Base-by-base conservation (phyloP, 2,797 vertebrate genomes). In the Tiaroga cobitis region DNA sequence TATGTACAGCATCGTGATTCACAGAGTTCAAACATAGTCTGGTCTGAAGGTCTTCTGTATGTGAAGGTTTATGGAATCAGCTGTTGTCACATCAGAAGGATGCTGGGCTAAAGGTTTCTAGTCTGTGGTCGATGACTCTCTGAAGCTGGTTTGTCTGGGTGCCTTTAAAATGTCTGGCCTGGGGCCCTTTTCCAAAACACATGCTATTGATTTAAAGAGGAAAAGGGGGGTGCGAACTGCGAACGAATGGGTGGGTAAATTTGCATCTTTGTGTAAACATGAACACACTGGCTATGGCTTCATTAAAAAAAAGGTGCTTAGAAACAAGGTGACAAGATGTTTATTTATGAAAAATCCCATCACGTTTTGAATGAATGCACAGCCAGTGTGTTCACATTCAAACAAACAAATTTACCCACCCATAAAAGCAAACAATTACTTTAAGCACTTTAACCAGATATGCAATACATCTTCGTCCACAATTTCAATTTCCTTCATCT, bases 181-280 rank as follows among this genome's bases (percentile, higher is more conserved):
- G 56, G 37, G 84, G 77, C 82, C 51, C 61, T 86, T 89, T 90
- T 90, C 91, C 84, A 89, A 90, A 92, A 94, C 93, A 94, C 78
- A 84, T 87, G 80, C 59, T 86, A 82, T 73, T 77, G 80, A 88
- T 87, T 89, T 88, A 56, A 68, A 84, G 75, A 85, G 41, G 56
- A 80, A 84, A 88, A 61, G 19, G 54, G 74, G 86, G 89, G 85
- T 37, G 29, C 4, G 86, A 79, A 88, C 63, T 51, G 29, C 13
- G 86, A 81, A 88, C 63, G 76, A 78, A 24, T 46, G 63, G 63
- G 18, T 73, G 32, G 16, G 54, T 63, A 43, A 19, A 68, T 88
- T 87, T 87, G 90, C 72, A 21, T 61, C 16, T 73, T n/a, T 56
- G 69, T 56, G 78, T 76, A 11, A 79, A 78, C 18, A 56, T 80